phyloP scores from a whole-genome alignment of 1,140 invertebrate genomes.

The Zaprionus kolodkinae region DNA sequence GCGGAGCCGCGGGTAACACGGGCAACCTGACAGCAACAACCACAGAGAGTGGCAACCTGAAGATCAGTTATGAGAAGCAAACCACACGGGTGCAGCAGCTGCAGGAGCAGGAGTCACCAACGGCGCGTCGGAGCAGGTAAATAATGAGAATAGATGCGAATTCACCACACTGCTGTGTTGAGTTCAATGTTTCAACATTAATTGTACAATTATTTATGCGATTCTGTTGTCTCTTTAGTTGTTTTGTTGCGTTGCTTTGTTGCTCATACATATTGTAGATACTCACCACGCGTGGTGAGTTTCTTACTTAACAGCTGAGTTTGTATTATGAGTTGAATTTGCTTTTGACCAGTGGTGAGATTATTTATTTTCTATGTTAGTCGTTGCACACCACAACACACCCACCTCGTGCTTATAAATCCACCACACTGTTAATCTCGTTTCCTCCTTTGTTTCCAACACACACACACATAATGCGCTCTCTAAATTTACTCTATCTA shows the following conservation, averaged over 20 bases:
- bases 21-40: constrained; percentile 70
- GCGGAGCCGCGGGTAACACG: constrained; percentile 24
- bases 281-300: constrained; percentile 13
- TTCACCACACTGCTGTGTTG: constrained; percentile 6
- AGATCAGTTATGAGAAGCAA: constrained; percentile 86
- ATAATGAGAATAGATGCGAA: neutral
- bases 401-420: neutral
- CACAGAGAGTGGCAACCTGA: constrained; percentile 84
- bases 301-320: neutral
- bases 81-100: constrained; percentile 71
- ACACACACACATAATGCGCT: constrained; percentile 21
- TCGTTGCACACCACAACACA: constrained; percentile 11
- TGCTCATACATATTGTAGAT: constrained; percentile 10
- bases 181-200: neutral
- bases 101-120: constrained; percentile 83
- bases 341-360: neutral
- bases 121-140: constrained; percentile 84
- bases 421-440: constrained; percentile 1
- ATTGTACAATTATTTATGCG: neutral
- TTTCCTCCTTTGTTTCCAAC: constrained; percentile 1
- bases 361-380: constrained; percentile 10
- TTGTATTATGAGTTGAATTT: constrained; percentile 13
- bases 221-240: constrained; percentile 36
- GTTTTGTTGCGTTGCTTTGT: constrained; percentile 30
- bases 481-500: constrained; percentile 51